These are phyloP conservation scores for Channa argus DNA, from an alignment of 2,113 vertebrate genomes.

Conservation along the genomic window DNA sequence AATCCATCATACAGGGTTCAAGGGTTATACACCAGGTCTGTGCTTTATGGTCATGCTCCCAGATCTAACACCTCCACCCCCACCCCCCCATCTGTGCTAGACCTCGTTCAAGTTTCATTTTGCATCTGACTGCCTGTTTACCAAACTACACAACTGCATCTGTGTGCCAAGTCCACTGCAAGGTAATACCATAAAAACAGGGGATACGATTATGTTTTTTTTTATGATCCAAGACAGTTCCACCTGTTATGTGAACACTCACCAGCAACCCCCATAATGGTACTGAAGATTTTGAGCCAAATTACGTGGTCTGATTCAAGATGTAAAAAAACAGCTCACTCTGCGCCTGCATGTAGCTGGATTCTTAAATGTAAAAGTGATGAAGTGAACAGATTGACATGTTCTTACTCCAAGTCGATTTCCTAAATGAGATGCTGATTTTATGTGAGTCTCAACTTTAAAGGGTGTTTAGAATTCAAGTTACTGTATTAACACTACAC, in stretches of 20 bases:
- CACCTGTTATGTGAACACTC: neutral
- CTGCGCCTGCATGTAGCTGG: too few relatives aligned
- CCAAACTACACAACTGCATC: neutral
- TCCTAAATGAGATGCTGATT: neutral
- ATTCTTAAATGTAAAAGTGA: neutral
- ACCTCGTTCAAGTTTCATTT: conserved; percentile 56
- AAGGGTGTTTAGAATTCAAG: neutral
- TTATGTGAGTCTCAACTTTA: conserved; percentile 25
- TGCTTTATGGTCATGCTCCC: conserved; percentile 67
- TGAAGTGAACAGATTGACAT: conserved; percentile 8
- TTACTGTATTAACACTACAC: neutral
- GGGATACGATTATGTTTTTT: conserved; percentile 3
- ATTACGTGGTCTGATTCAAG: neutral
- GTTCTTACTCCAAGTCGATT: neutral
- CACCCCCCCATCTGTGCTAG: conserved; percentile 53
- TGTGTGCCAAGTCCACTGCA: conserved; percentile 4
- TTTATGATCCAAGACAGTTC: neutral
- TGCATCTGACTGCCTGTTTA: conserved; percentile 59
- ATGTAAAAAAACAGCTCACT: too few relatives aligned
- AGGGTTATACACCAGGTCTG: conserved; percentile 66
- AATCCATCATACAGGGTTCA: conserved; percentile 78
- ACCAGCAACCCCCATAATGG: neutral
- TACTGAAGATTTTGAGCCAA: neutral
- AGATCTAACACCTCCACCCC: conserved; percentile 56
- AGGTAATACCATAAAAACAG: neutral